phyloP scores from a whole-genome alignment of 2,888 invertebrate species.

The Drosophila meridionalis region DNA sequence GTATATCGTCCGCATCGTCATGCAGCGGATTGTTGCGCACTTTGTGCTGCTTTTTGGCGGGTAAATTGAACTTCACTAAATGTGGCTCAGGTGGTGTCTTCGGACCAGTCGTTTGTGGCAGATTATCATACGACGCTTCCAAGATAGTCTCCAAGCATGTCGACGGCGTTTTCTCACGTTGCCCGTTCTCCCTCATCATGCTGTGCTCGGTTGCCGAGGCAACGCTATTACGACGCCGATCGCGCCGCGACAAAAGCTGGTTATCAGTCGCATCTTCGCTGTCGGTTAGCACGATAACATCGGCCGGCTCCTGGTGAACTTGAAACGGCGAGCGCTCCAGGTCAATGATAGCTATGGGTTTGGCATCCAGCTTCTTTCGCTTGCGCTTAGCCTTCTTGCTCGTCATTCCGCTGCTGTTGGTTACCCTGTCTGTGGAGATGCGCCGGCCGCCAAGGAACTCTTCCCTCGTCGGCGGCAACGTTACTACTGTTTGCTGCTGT shows the following conservation, averaged over 20 bases:
- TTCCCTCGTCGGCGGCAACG: constrained; percentile 83
- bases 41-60: constrained; percentile 86
- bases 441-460: constrained; percentile 80
- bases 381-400: constrained; percentile 81
- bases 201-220: constrained; percentile 48
- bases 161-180: constrained; percentile 81
- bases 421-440: constrained; percentile 71
- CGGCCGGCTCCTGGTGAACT: constrained; percentile 92
- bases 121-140: constrained; percentile 83
- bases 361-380: constrained; percentile 86
- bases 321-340: constrained; percentile 93
- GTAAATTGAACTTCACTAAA: constrained; percentile 87
- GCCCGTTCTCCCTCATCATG: constrained; percentile 68
- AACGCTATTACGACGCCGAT: constrained; percentile 58
- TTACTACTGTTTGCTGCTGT: constrained; percentile 84
- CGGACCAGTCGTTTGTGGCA: constrained; percentile 87
- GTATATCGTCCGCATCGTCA: constrained; percentile 84
- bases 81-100: constrained; percentile 91
- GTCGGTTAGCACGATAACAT: constrained; percentile 93
- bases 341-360: constrained; percentile 94
- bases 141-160: constrained; percentile 78
- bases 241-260: constrained; percentile 41
- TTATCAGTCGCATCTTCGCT: constrained; percentile 88
- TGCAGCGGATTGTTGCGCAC: constrained; percentile 89
- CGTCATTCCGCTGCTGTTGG: constrained; percentile 48